phyloP scores from a whole-genome alignment of 2,113 vertebrate species.

The Cyphomyrus discorhynchus region DNA sequence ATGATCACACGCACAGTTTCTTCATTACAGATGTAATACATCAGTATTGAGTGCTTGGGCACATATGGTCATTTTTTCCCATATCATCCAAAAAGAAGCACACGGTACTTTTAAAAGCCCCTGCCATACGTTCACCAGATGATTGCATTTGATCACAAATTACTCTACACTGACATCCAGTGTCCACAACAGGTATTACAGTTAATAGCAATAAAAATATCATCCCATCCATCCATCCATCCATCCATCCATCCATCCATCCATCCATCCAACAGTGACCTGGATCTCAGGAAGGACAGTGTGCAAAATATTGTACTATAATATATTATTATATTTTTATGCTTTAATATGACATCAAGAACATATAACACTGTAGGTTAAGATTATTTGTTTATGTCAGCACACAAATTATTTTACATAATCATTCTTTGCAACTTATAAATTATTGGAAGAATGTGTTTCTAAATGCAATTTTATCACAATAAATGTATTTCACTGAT shows the following conservation, averaged over 20 bases:
- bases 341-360: not conserved
- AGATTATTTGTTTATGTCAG: not conserved
- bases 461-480: not conserved
- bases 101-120: not conserved
- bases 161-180: not conserved
- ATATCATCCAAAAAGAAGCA: not conserved
- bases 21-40: not conserved
- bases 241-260: not conserved
- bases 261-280: not conserved
- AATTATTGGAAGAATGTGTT: not conserved
- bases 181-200: not conserved
- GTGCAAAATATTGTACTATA: not conserved
- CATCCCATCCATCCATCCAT: not conserved
- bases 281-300: not conserved
- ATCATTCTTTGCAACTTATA: not conserved
- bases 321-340: not conserved
- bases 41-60: not conserved
- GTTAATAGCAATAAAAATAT: not conserved
- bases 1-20: not conserved
- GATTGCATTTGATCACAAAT: not conserved
- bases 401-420: not conserved
- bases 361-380: not conserved
- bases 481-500: not conserved
- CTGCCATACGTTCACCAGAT: not conserved
- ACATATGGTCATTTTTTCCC: not conserved